These are phyloP conservation scores for Centropristis striata DNA, from an alignment of 2,113 vertebrate genomes.

Conservation along the genomic window DNA sequence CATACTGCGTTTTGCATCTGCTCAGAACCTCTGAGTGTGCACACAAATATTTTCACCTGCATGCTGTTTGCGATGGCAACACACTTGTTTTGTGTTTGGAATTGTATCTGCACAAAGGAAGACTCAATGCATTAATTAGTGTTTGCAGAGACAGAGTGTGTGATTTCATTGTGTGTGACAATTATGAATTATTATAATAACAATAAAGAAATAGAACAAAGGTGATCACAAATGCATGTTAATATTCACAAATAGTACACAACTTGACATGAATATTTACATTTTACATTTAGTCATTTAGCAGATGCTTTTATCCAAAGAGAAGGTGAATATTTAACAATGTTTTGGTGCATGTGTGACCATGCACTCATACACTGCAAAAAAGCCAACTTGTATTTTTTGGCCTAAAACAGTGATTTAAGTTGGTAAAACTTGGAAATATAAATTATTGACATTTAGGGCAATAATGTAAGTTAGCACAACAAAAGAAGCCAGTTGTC, in stretches of 20 bases:
- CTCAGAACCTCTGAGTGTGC: conserved; percentile 5
- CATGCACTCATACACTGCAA: no score
- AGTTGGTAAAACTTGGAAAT: no score
- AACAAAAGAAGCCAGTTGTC: no score
- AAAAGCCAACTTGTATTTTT: no score
- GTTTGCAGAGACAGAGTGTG: background rate
- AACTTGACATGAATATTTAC: no score
- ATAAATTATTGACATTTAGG: no score
- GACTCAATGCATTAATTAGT: background rate
- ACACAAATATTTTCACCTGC: conserved; percentile 55
- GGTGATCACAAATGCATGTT: background rate
- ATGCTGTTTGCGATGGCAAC: conserved; percentile 67
- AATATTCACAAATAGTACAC: background rate
- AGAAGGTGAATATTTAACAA: no score
- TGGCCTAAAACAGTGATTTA: no score
- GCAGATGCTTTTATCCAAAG: no score
- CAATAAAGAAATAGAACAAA: background rate
- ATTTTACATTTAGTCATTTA: no score
- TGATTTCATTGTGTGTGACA: background rate
- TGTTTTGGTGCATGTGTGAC: no score
- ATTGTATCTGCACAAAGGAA: background rate
- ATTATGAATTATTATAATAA: background rate
- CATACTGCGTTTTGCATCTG: background rate
- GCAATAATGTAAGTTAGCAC: no score
- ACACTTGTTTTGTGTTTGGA: conserved; percentile 53